A percentile compares a stretch with the other conserved stretches of the same genome.
Conservation (phyloP, 1,140 invertebrate species). For the Carposina sasakii region DNA sequence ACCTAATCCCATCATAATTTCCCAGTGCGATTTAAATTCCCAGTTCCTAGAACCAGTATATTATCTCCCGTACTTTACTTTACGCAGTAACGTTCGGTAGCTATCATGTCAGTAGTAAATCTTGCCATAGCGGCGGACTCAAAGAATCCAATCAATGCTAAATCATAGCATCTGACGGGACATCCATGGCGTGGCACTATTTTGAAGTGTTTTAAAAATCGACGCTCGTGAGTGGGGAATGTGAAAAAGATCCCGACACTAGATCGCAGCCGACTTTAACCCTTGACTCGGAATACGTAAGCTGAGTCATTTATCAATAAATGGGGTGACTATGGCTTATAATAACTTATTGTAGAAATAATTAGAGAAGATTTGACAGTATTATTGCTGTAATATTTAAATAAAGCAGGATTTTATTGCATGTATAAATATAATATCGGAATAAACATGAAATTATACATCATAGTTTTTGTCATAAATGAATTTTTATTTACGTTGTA, state of each 20-base stretch:
- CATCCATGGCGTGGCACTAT: too few species aligned
- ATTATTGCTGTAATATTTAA: neutral
- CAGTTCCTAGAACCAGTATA: conserved; percentile 18
- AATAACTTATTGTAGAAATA: neutral
- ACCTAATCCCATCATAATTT: conserved; percentile 27
- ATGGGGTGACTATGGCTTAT: conserved; percentile 36
- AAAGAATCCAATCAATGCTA: conserved; percentile 59
- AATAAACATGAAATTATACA: too few species aligned
- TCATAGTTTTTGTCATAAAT: too few species aligned
- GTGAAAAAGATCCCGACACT: conserved; percentile 53
- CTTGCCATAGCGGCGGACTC: conserved; percentile 27
- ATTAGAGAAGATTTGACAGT: neutral
- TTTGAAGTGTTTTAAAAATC: conserved; percentile 40
- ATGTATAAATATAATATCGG: too few species aligned
- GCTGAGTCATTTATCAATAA: conserved; percentile 59
- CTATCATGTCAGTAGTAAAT: conserved; percentile 53
- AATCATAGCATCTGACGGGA: conserved; percentile 44
- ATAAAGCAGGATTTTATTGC: neutral
- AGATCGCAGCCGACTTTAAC: conserved; percentile 58
- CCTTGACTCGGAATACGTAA: conserved; percentile 56
- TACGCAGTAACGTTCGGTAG: conserved; percentile 37
- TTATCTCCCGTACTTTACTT: neutral
- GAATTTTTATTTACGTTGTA: too few species aligned
- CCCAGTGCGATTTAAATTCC: conserved; percentile 18
- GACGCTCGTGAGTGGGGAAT: conserved; percentile 28